Conservation (phyloP, 2,888 invertebrate species). For the Aphrophora alni region DNA sequence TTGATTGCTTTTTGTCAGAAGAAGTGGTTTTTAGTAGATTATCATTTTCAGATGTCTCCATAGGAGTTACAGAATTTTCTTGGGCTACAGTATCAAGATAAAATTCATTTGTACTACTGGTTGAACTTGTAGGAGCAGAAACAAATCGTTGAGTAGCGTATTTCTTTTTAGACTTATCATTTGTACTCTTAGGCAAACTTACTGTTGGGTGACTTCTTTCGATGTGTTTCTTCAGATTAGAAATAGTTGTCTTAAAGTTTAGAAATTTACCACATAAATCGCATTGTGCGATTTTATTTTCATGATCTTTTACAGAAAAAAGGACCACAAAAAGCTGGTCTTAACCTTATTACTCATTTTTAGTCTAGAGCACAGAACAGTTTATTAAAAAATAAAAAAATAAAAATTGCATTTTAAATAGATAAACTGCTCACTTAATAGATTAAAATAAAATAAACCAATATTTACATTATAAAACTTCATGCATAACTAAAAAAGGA, state of each 20-base stretch:
- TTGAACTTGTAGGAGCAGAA: neutral
- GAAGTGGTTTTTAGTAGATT: neutral
- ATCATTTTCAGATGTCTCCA: neutral
- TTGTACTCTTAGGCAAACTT: too few relatives aligned
- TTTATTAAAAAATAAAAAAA: too few relatives aligned
- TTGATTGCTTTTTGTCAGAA: neutral
- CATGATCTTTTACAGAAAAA: conserved; percentile 3
- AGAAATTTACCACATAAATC: conserved; percentile 12
- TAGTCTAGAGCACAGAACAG: neutral
- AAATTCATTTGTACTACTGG: neutral
- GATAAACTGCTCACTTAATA: too few relatives aligned
- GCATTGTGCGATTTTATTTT: conserved; percentile 11
- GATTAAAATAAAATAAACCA: too few relatives aligned
- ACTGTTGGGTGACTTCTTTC: conserved; percentile 22
- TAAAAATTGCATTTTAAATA: too few relatives aligned
- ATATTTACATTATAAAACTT: too few relatives aligned
- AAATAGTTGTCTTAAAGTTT: neutral
- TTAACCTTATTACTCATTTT: conserved; percentile 24
- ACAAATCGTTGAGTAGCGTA: neutral
- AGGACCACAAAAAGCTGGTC: conserved; percentile 10
- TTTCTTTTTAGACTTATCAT: neutral
- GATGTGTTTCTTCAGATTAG: conserved; percentile 23
- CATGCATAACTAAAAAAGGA: too few relatives aligned
- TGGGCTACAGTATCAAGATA: neutral
- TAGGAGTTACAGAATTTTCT: neutral